Base-by-base conservation (phyloP, 2,888 invertebrate species). In the Idaea dimidiata region DNA sequence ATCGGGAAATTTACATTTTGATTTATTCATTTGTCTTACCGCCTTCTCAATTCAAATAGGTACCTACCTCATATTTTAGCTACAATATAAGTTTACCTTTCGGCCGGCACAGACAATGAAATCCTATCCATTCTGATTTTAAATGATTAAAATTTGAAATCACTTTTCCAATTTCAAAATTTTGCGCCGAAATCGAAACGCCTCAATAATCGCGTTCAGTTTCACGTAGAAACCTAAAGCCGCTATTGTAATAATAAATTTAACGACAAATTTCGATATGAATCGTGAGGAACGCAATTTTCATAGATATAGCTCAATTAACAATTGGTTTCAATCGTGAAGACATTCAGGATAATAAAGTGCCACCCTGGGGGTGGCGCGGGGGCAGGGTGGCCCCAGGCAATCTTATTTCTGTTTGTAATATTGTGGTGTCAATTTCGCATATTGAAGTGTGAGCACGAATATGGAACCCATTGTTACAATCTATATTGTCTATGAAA, bases 301-400 rank as follows among this genome's bases (percentile, higher is more conserved):
- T 91, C 91, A 89, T 89, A 91, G 92, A 92, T 91, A 92, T 88
- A 86, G 89, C 92, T 92, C 92, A 91, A 92, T 91, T 92, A 91
- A 92, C 92, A 91, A 91, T 90, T 86, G 92, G 89, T 90, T 91
- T 91, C 91, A 91, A 91, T 91, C 91, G 90, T 80, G 89, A 90
- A 89, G 90, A 91, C 91, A 88, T 89, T 87, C 86, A 79, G 87
- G 84, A 83, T 89, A 90, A 91, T 89, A 91, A 91, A 91, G 88
- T 87, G 81, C 85, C 75, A 72, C 88, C 81, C 87, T 86, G 6
- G 74, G 76, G 71, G 73, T 65, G 69, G 67, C 59, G 58, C 68
- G 74, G 43, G 14, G 43, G 14, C 43, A 14, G 80, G 85, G 86
- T 74, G 83, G 87, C 84, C 82, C 77, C 76, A 83, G 84, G 88